Evolutionary conservation across 2,113 vertebrate species (phyloP).

Genomic region (Psammodynastes pulverulentus): DNA sequence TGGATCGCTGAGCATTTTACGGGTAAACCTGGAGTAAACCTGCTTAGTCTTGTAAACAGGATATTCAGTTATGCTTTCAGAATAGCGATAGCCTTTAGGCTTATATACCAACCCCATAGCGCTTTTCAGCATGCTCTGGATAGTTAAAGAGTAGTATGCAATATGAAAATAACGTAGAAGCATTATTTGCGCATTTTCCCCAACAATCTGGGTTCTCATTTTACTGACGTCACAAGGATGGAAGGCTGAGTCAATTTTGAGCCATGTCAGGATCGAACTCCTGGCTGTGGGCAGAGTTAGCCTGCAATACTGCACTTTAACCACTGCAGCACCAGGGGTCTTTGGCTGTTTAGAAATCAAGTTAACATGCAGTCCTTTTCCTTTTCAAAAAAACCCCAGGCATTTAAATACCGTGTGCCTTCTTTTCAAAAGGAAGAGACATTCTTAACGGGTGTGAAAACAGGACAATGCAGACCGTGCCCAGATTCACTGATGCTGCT

Average conservation of each 20-base stretch:
- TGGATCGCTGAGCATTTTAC: slow-evolving; percentile 94
- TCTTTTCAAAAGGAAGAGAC: neutral
- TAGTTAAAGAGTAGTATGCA: too few species aligned
- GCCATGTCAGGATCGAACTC: too few species aligned
- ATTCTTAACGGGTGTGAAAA: neutral
- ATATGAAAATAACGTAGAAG: too few species aligned
- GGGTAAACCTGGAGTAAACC: slow-evolving; percentile 67
- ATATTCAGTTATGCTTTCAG: neutral
- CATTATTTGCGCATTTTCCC: too few species aligned
- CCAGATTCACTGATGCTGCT: neutral
- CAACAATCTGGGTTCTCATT: too few species aligned
- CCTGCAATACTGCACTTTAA: too few species aligned
- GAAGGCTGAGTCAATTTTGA: too few species aligned
- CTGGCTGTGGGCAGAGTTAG: too few species aligned
- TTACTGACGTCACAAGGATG: too few species aligned
- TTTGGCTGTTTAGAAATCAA: neutral
- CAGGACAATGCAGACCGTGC: neutral
- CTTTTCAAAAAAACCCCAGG: neutral
- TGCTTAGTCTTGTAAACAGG: neutral
- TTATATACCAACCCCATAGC: neutral
- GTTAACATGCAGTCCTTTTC: neutral
- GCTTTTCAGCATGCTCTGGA: too few species aligned
- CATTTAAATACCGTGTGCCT: neutral
- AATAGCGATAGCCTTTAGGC: neutral
- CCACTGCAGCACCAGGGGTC: too few species aligned